Evolutionary conservation across 2,113 vertebrate species (phyloP), one percentile per base, ranked within the genome.

Genomic region (Cardinalis cardinalis): DNA sequence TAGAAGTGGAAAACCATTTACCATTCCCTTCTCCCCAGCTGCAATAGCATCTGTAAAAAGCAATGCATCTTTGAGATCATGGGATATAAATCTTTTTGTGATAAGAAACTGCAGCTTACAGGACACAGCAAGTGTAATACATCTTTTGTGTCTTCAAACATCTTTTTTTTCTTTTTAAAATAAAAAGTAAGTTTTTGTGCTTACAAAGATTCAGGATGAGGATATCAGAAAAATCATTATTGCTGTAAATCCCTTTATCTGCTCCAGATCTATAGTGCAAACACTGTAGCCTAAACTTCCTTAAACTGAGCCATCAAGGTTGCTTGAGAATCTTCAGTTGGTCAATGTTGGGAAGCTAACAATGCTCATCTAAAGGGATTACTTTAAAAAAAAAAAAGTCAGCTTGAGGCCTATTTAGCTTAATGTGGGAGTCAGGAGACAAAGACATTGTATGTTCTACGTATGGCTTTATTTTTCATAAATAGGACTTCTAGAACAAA

Each of bases 1-100:
- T 32, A 77, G 55, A 83, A 19, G 25, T 70, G 31, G 29, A 7
- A 26, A 91, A 59, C 4, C 17, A 59, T 73, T 86, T 85, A 83
- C 32, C 7, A n/a, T 73, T 87, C 34, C 24, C 0, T 1, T 87
- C 43, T 87, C 52, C 21, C 24, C 3, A 7, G 16, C 10, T 85
- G 48, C 64, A 56, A 10, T 8, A 83, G 8, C 55, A 77, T 63
- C 46, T 88, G 40, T 63, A 70, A 75, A 94, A 96, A 65, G 18
- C 18, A 93, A 70, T 93, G n/a, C 13, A 31, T 89, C 74, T 91
- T 85, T 59, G n/a, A 59, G 56, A 77, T 77, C 55, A 38, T 15
- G 3, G 71, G 19, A 48, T 85, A 86, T 85, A 83, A 85, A 92
- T 91, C 84, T 83, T 90, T 60, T 58, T 66, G 52, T 52, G 78